Evolutionary conservation across 2,888 invertebrate species (phyloP), one percentile per base, ranked within the genome.

Genomic region (Xestia rhomboidea): DNA sequence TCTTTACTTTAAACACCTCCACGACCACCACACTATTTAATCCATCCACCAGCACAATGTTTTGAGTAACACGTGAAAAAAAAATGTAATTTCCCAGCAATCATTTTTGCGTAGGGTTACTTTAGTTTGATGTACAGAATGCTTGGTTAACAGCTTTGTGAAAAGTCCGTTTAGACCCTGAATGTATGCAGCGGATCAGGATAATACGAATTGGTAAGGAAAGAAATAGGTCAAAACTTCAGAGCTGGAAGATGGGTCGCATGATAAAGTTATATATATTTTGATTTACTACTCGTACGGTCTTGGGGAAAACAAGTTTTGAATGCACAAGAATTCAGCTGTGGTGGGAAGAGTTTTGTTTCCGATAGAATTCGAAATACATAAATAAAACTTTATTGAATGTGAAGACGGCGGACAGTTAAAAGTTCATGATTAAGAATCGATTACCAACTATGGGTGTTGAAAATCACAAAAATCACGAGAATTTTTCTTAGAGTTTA

Each of bases 221-320:
- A 24, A 46, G 13, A 78, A 78, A 49, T 81, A 64, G 74, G 54
- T 57, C 63, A 73, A 30, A 62, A 64, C 73, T 21, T 73, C 63
- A 63, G 38, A 41, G 11, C 15, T 63, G 24, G 34, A 46, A 73
- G 77, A 81, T 78, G 63, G 38, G 63, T 30, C 46, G n/a, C 21
- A 41, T 54, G 73, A 78, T 81, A 73, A 81, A 81, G 54, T 49
- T 51, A n/a, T 41, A 46, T 51, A n/a, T 41, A 46, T 77, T 79
- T 81, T 81, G 81, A 77, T 81, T 78, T 78, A 73, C 30, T 77
- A 41, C n/a, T 49, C 46, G 54, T 15, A 57, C 44, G 24, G n/a
- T 38, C n/a, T 63, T 5, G 27, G 7, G 11, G 63, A 70, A 79
- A 77, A 77, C 38, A 78, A 73, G 81, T 62, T 21, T 51, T 13